A percentile compares a stretch with the other conserved stretches of the same genome.
phyloP scores from a whole-genome alignment of 2,797 vertebrate genomes.

The Eospalax fontanierii region DNA sequence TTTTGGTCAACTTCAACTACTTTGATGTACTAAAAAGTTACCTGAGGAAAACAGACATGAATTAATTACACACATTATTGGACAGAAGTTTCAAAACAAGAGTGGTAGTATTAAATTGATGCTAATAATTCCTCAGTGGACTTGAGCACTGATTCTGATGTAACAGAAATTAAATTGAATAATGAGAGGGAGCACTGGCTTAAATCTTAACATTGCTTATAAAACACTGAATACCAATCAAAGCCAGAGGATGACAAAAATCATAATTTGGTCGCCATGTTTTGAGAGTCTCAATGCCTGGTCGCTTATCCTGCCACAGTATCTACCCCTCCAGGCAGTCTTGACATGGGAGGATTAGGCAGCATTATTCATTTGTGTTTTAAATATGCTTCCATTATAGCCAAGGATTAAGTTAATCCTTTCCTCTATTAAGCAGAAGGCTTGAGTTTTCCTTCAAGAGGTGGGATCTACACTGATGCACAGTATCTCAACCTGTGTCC shows the following conservation, averaged over 20 bases:
- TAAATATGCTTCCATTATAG: constrained; percentile 63
- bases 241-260: constrained; percentile 26
- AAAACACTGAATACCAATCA: neutral
- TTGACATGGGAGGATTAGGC: constrained; percentile 37
- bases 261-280: neutral
- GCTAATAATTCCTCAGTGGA: neutral
- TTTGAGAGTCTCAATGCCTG: constrained; percentile 12
- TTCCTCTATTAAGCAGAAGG: constrained; percentile 66
- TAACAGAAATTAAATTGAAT: constrained; percentile 28
- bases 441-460: constrained; percentile 45
- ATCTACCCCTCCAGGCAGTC: constrained; percentile 40
- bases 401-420: constrained; percentile 71
- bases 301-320: neutral
- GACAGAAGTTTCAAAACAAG: neutral
- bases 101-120: neutral
- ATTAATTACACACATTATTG: neutral
- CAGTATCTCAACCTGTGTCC: neutral
- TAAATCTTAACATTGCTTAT: constrained; percentile 18
- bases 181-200: neutral
- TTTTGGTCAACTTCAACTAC: constrained; percentile 49
- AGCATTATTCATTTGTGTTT: constrained; percentile 74
- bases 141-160: neutral
- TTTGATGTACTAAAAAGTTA: neutral
- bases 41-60: neutral
- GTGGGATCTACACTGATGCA: constrained; percentile 2